Conservation (phyloP, 2,797 vertebrate species). For the Megalops cyprinoides region DNA sequence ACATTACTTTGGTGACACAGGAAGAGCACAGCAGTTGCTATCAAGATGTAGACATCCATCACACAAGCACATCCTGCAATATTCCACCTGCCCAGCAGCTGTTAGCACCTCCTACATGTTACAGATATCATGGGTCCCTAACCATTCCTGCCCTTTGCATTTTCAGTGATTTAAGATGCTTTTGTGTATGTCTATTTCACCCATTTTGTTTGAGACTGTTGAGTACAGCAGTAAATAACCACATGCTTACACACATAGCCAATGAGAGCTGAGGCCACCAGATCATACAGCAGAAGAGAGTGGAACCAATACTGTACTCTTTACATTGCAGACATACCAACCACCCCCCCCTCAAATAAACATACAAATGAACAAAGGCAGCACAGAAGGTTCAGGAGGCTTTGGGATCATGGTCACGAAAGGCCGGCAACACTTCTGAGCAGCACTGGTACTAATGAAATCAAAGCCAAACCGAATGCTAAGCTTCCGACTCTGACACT, state of each 20-base stretch:
- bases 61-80: no score
- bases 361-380: not conserved
- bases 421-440: not conserved
- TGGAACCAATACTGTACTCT: not conserved
- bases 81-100: no score
- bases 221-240: conserved; percentile 5
- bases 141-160: not conserved
- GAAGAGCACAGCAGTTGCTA: no score
- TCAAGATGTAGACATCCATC: no score
- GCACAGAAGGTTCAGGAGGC: not conserved
- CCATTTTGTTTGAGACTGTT: not conserved
- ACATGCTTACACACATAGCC: not conserved
- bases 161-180: not conserved
- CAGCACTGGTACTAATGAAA: not conserved
- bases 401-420: not conserved
- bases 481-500: not conserved
- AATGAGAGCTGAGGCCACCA: not conserved
- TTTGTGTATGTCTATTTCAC: no score
- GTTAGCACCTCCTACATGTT: no score
- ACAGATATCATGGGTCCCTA: not conserved
- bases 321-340: not conserved
- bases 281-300: not conserved
- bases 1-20: no score
- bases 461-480: no score
- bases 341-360: not conserved